These are phyloP conservation scores for Neomorphus geoffroyi DNA, from an alignment of 2,797 vertebrate genomes.

Conservation along the genomic window DNA sequence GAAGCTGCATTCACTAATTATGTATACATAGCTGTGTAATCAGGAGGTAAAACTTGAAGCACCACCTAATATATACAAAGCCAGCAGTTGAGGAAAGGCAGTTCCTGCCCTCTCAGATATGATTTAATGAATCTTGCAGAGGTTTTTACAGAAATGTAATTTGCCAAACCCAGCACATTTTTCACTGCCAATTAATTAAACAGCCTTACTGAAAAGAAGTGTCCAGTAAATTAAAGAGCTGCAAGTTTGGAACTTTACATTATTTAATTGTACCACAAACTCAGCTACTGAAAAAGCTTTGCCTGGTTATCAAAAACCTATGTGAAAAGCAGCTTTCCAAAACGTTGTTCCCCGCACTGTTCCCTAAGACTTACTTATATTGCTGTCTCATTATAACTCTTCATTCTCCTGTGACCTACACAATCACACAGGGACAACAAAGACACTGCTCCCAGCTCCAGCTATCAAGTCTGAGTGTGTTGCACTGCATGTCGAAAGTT, in stretches of 20 bases:
- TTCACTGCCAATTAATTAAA: constrained; percentile 71
- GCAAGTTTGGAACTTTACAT: constrained; percentile 41
- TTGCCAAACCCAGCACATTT: constrained; percentile 65
- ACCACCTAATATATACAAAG: background rate
- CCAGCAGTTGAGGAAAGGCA: constrained; percentile 14
- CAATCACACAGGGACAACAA: background rate
- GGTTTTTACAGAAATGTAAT: constrained; percentile 54
- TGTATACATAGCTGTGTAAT: background rate
- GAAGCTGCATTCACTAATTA: background rate
- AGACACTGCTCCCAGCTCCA: background rate
- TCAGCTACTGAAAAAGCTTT: constrained; percentile 23
- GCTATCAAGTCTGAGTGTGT: background rate
- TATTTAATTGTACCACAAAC: constrained; percentile 60
- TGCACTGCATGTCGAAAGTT: background rate
- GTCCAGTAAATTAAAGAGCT: constrained; percentile 65
- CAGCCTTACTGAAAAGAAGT: constrained; percentile 29
- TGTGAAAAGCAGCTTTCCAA: background rate
- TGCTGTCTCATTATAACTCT: background rate
- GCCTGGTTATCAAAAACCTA: background rate
- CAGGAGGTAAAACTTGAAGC: background rate
- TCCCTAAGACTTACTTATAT: background rate
- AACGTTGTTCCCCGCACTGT: background rate
- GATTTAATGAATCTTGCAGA: constrained; percentile 57
- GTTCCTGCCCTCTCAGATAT: background rate
- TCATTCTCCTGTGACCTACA: background rate